Base-by-base conservation (phyloP, 2,888 invertebrate genomes). In the Drosophila kanekoi region DNA sequence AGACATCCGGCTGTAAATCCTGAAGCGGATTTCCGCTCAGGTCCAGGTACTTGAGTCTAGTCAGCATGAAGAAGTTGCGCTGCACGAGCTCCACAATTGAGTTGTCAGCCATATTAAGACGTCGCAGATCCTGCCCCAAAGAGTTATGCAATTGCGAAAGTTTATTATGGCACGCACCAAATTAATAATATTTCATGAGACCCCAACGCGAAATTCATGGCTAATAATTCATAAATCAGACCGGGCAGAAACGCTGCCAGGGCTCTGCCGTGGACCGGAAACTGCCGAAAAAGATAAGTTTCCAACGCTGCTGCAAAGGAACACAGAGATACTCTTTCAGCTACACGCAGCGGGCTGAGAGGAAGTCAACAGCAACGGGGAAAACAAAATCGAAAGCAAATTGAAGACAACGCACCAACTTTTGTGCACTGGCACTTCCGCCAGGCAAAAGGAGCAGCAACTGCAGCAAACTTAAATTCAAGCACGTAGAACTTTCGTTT, bases 1-100 rank as follows among this genome's bases (percentile, higher is more conserved):
- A 96, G 49, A 96, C 95, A 92, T 96, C 96, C 10, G 96, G 96
- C 87, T 95, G 95, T 65, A 97, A 93, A 89, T 96, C 96, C 53
- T 93, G 93, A 52, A 97, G 92, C 48, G 95, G 95, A 93, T 97
- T 97, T 77, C 95, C 94, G 91, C 96, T 96, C 77, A 97, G 93
- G 92, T 96, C 96, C 75, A 97, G 93, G 90, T 94, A 93, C 82
- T 94, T 94, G 74, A 97, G 93, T 90, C 95, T 95, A 51, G 94
- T 94, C 60, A 97, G 93, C 94, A 95, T 95, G 85, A 95, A 94
- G 91, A 96, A 96, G 58, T 96, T 93, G 86, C 96, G 93, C 60
- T 96, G 95, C 78, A 95, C 95, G 72, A 96, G 93, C 85, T 94
- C 94, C 48, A 93, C 93, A 57, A 96, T 94, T 87, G 94, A 93